Evolutionary conservation across 2,888 invertebrate genomes (phyloP).

Genomic region (Stenodema calcarata): DNA sequence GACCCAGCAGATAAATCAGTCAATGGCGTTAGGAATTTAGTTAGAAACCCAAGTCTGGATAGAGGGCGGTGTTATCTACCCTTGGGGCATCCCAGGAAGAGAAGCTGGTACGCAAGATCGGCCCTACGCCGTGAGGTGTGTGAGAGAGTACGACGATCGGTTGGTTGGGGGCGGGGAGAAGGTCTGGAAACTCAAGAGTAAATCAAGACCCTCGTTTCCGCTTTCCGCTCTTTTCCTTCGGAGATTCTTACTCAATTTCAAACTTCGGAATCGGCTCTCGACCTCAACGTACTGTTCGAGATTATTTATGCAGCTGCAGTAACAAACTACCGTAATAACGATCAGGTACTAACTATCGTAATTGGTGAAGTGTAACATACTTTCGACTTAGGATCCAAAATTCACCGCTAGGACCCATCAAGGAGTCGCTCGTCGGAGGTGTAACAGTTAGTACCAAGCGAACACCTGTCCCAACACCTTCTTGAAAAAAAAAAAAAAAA

Average conservation of each 20-base stretch:
- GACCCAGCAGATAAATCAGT: not conserved
- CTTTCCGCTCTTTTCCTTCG: not conserved
- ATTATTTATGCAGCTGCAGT: not conserved
- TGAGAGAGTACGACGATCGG: no score
- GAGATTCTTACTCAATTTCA: not conserved
- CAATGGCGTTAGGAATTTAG: slow-evolving; percentile 2
- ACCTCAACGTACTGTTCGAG: not conserved
- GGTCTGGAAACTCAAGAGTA: not conserved
- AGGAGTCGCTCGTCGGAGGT: no score
- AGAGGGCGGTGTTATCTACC: not conserved
- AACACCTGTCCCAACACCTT: no score
- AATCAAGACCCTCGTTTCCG: slow-evolving; percentile 2
- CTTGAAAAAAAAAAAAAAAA: no score
- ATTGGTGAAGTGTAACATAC: no score
- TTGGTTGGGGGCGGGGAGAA: not conserved
- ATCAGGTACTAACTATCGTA: no score
- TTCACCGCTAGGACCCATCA: no score
- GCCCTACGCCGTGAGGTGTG: not conserved
- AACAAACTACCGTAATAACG: not conserved
- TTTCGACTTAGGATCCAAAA: no score
- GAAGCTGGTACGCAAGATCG: not conserved
- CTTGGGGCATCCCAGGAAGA: slow-evolving; percentile 2
- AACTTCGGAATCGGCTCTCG: not conserved
- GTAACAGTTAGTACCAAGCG: no score
- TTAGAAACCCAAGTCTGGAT: not conserved